phyloP scores from a whole-genome alignment of 2,113 vertebrate genomes.

The Muntiacus muntjak region DNA sequence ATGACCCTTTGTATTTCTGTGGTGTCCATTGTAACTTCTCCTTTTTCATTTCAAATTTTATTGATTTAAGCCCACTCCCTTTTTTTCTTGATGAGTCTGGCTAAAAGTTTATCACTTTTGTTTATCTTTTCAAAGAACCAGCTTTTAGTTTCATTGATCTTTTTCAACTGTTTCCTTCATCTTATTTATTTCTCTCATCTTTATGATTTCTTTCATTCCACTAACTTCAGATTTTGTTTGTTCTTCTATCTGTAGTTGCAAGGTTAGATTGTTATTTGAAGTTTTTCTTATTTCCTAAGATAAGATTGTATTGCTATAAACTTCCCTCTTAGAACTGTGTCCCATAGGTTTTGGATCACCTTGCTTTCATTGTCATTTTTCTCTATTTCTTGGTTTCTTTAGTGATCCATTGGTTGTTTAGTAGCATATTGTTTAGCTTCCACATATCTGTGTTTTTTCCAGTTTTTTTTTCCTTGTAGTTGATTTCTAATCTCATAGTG shows the following conservation, averaged over 20 bases:
- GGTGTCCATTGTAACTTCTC: background rate
- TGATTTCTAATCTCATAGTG: background rate
- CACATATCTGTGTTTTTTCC: background rate
- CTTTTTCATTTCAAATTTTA: background rate
- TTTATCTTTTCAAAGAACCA: background rate
- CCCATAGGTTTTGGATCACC: background rate
- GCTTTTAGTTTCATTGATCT: background rate
- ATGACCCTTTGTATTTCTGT: background rate
- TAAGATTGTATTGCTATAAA: background rate
- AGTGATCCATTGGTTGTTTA: background rate
- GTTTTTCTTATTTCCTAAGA: background rate
- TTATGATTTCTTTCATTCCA: background rate
- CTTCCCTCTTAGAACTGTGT: background rate
- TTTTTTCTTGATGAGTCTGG: background rate
- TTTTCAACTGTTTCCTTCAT: background rate
- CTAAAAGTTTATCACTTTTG: background rate
- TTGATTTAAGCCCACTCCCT: background rate
- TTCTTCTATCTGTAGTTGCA: background rate
- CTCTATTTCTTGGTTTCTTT: background rate
- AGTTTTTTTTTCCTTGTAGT: background rate
- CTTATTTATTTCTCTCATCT: background rate
- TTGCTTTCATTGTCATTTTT: background rate
- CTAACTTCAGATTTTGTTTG: background rate
- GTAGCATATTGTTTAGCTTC: background rate
- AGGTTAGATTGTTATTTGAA: background rate